Base-by-base conservation (phyloP, 2,888 invertebrate species). In the Iphiclides podalirius region DNA sequence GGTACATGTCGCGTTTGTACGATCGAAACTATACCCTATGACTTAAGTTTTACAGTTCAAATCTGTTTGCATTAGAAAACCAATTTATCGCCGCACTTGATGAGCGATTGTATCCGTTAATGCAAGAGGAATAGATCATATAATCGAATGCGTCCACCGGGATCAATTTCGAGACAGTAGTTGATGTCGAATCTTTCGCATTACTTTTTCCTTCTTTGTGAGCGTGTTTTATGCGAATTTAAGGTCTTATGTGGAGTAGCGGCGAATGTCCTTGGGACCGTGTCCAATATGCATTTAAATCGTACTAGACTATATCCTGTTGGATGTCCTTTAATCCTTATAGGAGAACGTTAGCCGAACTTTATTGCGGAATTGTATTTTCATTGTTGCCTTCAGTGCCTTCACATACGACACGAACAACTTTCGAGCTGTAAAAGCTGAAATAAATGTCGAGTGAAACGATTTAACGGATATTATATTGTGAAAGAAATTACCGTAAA, bases 171-270 rank as follows among this genome's bases (percentile, higher is more conserved):
- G 78, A 75, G 88, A 88, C 85, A 86, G 84, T 78, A 76, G 75
- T 83, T 80, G 70, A 77, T 79, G 79, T 82, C 78, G 87, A 87
- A 86, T 88, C 85, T 83, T 85, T 82, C 76, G 79, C 86, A 80
- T 84, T 87, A 87, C 86, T 86, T 87, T 85, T 86, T 83, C 81
- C 74, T 81, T 81, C 85, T 81, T 83, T 86, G 85, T 82, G 75
- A 72, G 79, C 75, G 81, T 85, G 82, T 81, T 86, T 87, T 86
- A 83, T 83, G 75, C 71, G 82, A 83, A 78, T 83, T 80, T 79
- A 80, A 79, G 70, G 78, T 82, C 85, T 84, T 84, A 83, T 83
- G 74, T 87, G 83, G 78, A 81, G 80, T 75, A 73, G 70, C 59
- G 52, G 31, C n/a, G 23, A 60, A 56, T 55, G 58, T 56, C 59